Conservation (phyloP, 2,797 vertebrate species). For the Acipenser oxyrinchus region DNA sequence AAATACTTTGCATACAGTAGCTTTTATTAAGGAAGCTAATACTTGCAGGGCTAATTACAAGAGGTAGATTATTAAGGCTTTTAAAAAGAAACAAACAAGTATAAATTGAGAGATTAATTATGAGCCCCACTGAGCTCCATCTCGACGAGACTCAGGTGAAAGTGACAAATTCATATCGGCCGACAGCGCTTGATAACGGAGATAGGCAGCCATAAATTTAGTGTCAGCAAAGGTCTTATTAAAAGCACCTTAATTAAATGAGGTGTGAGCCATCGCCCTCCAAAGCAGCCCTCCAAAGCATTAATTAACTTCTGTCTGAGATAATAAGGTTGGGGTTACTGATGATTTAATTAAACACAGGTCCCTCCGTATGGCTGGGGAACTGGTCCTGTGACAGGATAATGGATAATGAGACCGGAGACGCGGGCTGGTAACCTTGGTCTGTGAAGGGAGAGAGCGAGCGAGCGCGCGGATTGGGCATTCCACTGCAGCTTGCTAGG, state of each 20-base stretch:
- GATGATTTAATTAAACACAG: conserved; percentile 87
- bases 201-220: conserved; percentile 93
- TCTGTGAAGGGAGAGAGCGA: conserved; percentile 33
- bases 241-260: conserved; percentile 94
- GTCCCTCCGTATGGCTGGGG: conserved; percentile 74
- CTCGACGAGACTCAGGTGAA: conserved; percentile 72
- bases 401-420: conserved; percentile 76
- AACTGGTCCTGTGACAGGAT: conserved; percentile 75
- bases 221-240: conserved; percentile 87
- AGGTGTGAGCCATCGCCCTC: conserved; percentile 81
- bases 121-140: conserved; percentile 74
- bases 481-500: not conserved
- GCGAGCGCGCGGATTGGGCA: not conserved
- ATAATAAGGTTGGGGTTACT: conserved; percentile 91
- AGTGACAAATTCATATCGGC: conserved; percentile 89
- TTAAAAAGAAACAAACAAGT: conserved; percentile 90
- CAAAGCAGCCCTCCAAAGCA: conserved; percentile 91
- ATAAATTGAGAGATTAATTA: conserved; percentile 96
- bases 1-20: conserved; percentile 54
- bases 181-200: conserved; percentile 80
- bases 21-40: conserved; percentile 48
- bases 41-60: conserved; percentile 76
- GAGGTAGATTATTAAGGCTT: conserved; percentile 77
- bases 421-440: conserved; percentile 83
- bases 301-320: conserved; percentile 97